These are phyloP conservation scores for Euborellia annulipes DNA, from an alignment of 1,140 invertebrate species.

Conservation along the genomic window DNA sequence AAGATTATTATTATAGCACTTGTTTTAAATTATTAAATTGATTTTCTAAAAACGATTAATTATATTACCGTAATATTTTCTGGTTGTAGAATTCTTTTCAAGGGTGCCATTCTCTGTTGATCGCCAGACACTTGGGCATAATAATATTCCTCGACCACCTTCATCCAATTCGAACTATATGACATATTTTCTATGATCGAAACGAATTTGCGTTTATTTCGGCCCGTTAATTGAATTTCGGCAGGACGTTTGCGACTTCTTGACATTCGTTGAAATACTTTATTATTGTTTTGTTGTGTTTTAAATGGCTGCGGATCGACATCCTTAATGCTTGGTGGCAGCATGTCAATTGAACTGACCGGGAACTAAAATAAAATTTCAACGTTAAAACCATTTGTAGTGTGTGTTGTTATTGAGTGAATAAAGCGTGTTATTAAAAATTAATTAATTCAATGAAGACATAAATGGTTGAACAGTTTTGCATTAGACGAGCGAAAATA, in stretches of 20 bases:
- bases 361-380: too few species aligned
- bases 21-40: conserved; percentile 1
- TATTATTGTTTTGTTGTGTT: background rate
- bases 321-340: conserved; percentile 7
- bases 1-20: background rate
- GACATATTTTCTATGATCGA: background rate
- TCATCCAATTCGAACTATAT: background rate
- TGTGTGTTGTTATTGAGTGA: too few species aligned
- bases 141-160: background rate
- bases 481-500: too few species aligned
- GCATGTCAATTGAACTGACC: conserved; percentile 7
- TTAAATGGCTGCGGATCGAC: background rate
- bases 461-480: too few species aligned
- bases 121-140: background rate
- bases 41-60: background rate
- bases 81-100: background rate
- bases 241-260: background rate
- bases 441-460: too few species aligned
- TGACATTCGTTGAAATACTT: too few species aligned
- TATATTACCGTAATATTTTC: background rate
- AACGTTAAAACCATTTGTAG: too few species aligned
- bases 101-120: background rate
- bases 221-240: background rate
- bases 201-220: background rate
- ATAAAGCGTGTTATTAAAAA: too few species aligned